These are phyloP conservation scores for Collichthys lucidus DNA, from an alignment of 2,113 vertebrate genomes.

Conservation along the genomic window DNA sequence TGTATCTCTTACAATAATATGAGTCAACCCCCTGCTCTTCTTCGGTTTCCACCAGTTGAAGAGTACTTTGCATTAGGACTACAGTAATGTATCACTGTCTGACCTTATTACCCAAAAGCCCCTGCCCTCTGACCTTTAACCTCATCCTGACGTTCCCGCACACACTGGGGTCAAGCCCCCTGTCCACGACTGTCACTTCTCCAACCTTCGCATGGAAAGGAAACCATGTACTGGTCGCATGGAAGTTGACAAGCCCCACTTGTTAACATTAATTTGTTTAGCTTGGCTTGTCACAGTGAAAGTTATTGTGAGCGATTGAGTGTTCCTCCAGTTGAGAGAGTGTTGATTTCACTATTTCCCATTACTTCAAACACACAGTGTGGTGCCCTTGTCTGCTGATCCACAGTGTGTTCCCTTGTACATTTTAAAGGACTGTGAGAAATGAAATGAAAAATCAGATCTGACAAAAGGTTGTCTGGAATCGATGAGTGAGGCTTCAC, in stretches of 20 bases:
- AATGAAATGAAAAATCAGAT: slow-evolving; percentile 54
- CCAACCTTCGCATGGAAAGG: slow-evolving; percentile 17
- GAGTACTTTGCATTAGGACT: slow-evolving; percentile 44
- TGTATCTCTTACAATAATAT: background rate
- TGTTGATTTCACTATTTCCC: background rate
- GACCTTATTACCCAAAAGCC: slow-evolving; percentile 63
- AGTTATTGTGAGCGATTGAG: background rate
- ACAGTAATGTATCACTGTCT: slow-evolving; percentile 74
- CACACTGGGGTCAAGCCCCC: slow-evolving; percentile 50
- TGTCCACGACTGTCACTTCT: slow-evolving; percentile 28
- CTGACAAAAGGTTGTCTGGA: slow-evolving; percentile 51
- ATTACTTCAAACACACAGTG: background rate
- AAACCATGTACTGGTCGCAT: slow-evolving; percentile 7
- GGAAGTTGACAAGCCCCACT: slow-evolving; percentile 18
- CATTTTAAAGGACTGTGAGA: slow-evolving; percentile 29
- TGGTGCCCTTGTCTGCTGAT: background rate
- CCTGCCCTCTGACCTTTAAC: slow-evolving; percentile 63
- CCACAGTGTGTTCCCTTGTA: background rate
- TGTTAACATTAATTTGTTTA: slow-evolving; percentile 31
- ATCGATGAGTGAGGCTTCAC: slow-evolving; percentile 1
- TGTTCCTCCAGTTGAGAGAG: background rate
- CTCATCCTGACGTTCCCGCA: slow-evolving; percentile 41
- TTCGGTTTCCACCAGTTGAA: slow-evolving; percentile 3
- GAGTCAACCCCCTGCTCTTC: background rate
- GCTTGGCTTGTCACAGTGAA: slow-evolving; percentile 6